A percentile compares a stretch with the other conserved stretches of the same genome.
Evolutionary conservation across 92 coral and sea anemone species (phyloP).

Genomic region (Phenganax subtilis): DNA sequence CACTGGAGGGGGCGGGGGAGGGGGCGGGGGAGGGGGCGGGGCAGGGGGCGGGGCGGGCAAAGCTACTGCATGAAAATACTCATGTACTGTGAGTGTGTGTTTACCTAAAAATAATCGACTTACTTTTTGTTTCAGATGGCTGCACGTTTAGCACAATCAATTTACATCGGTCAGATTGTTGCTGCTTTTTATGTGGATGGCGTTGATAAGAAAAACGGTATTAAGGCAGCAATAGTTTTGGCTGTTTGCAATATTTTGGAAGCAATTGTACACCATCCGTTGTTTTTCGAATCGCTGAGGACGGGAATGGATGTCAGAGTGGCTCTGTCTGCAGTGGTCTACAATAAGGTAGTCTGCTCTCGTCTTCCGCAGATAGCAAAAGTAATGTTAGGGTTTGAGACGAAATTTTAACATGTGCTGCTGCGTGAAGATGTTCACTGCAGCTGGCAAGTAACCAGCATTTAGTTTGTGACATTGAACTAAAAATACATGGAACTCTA

Average conservation of each 20-base stretch:
- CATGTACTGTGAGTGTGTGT: not conserved
- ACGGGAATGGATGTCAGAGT: constrained; percentile 63
- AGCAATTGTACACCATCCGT: constrained; percentile 64
- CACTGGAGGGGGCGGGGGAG: too few relatives aligned
- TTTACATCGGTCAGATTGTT: constrained; percentile 68
- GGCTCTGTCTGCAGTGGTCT: constrained; percentile 63
- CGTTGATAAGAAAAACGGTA: constrained; percentile 54
- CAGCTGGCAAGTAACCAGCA: too few relatives aligned
- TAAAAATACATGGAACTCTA: too few relatives aligned
- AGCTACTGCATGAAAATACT: too few relatives aligned
- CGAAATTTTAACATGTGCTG: too few relatives aligned
- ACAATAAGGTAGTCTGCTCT: constrained; percentile 64
- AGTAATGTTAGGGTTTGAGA: not conserved
- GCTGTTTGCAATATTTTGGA: constrained; percentile 37
- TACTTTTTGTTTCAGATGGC: constrained; percentile 44
- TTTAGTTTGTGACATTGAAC: too few relatives aligned
- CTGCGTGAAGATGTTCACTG: too few relatives aligned
- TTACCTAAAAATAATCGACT: not conserved
- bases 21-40: too few relatives aligned
- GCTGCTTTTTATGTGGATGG: constrained; percentile 64
- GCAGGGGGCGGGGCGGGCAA: too few relatives aligned
- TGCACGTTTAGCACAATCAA: constrained; percentile 52
- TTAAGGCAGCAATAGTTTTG: constrained; percentile 50
- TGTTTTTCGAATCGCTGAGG: constrained; percentile 56
- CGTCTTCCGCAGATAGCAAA: not conserved